A percentile compares a stretch with the other conserved stretches of the same genome.
phyloP scores from a whole-genome alignment of 2,113 vertebrate genomes.

The Amphiprion ocellaris region DNA sequence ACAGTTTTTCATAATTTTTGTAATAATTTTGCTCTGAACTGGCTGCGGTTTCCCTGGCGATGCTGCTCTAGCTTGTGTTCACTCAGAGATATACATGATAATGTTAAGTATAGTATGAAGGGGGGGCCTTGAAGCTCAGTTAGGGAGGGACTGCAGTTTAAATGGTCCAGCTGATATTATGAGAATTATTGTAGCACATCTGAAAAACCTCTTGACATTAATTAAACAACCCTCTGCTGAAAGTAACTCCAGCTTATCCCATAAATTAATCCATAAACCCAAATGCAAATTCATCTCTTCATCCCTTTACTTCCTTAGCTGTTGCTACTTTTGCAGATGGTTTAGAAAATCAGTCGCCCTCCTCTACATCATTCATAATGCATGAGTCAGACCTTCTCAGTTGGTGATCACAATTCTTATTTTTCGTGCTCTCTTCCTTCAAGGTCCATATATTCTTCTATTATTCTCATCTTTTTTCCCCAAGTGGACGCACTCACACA shows the following conservation, averaged over 20 bases:
- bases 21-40: conserved; percentile 31
- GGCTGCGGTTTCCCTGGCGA: conserved; percentile 50
- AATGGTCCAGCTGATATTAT: conserved; percentile 54
- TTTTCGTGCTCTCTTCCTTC: conserved; percentile 42
- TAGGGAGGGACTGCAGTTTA: conserved; percentile 34
- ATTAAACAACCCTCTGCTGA: conserved; percentile 72
- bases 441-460: conserved; percentile 43
- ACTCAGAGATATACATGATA: conserved; percentile 36
- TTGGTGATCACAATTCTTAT: conserved; percentile 54
- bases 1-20: conserved; percentile 38
- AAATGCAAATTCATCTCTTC: conserved; percentile 58
- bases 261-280: conserved; percentile 66
- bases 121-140: background rate
- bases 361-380: conserved; percentile 66
- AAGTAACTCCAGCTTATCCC: conserved; percentile 66
- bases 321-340: conserved; percentile 48
- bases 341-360: conserved; percentile 20
- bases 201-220: conserved; percentile 72
- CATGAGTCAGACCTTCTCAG: conserved; percentile 54
- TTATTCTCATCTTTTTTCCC: conserved; percentile 26
- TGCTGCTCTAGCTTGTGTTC: conserved; percentile 27
- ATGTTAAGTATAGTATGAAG: conserved; percentile 37
- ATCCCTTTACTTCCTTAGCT: conserved; percentile 46
- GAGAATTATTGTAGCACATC: conserved; percentile 65
- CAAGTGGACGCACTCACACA: conserved; percentile 19